These are phyloP conservation scores for Tiphia femorata DNA, from an alignment of 2,888 invertebrate genomes.

Conservation along the genomic window DNA sequence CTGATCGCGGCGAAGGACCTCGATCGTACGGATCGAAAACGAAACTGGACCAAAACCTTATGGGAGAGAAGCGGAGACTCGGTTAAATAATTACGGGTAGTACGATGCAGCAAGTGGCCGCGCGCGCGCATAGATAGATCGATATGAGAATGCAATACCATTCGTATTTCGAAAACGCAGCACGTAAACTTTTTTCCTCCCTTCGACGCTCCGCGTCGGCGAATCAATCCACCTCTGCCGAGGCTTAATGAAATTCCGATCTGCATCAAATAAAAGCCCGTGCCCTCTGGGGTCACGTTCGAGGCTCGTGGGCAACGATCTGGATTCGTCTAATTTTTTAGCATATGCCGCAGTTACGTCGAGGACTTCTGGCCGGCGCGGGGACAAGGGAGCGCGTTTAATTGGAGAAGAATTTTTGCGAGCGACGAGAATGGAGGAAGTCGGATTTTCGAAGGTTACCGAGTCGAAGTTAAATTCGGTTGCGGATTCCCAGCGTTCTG, in stretches of 20 bases:
- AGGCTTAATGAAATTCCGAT: slow-evolving; percentile 46
- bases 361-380: too few relatives aligned
- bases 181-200: slow-evolving; percentile 35
- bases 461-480: too few relatives aligned
- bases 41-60: background rate
- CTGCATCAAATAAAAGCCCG: slow-evolving; percentile 20
- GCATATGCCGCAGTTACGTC: too few relatives aligned
- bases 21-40: background rate
- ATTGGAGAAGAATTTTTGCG: too few relatives aligned
- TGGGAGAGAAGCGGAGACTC: background rate
- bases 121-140: background rate
- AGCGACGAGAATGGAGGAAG: too few relatives aligned
- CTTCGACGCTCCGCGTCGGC: background rate
- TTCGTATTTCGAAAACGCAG: slow-evolving; percentile 36
- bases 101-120: background rate
- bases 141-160: background rate
- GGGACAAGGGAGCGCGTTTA: too few relatives aligned
- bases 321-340: too few relatives aligned
- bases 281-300: slow-evolving; percentile 3
- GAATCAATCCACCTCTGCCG: slow-evolving; percentile 12
- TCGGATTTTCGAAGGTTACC: too few relatives aligned
- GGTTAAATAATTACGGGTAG: background rate
- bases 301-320: too few relatives aligned
- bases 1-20: background rate
- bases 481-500: too few relatives aligned